Evolutionary conservation across 2,113 vertebrate genomes (phyloP), one percentile per base, ranked within the genome.

Genomic region (Notothenia rossii): DNA sequence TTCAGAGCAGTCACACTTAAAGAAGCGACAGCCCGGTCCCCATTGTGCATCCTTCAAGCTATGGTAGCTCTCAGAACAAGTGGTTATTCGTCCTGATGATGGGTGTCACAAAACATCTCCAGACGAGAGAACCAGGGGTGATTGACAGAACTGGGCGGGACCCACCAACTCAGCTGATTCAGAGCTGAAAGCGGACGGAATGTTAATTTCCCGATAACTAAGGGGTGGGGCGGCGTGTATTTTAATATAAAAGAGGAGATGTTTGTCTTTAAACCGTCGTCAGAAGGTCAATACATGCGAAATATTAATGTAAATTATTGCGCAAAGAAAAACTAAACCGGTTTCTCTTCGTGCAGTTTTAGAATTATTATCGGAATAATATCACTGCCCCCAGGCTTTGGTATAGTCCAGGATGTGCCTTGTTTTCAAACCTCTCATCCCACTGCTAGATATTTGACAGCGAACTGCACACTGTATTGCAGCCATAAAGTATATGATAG

Each of bases 401-500:
- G 94, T 94, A 88, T 12, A 55, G 79, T 95, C 94, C 94, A 94
- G 94, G 94, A 95, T 95, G 82, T 93, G 65, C 85, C 1, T 49
- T 90, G 91, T 95, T 94, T 94, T 94, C 93, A 86, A 89, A 82
- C 81, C 86, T 94, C 84, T 85, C 91, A 86, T 86, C 71, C 83
- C 59, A 25, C 75, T 87, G 85, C 80, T 72, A 94, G 77, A 90
- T 88, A 33, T 71, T 76, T 82, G 36, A 62, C 65, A 29, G 14
- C 10, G 25, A 51, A n/a, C 48, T 13, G 25, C 15, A 67, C 64
- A 67, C 64, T 12, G 22, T 20, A 9, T 1, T 77, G 65, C 43
- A 25, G 51, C 10, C 25, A 3, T 4, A 5, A 36, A 15, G 48
- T 4, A 3, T 33, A 0, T 62, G 10, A 73, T 36, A 48, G 18